These are phyloP conservation scores for Nysson spinosus DNA, from an alignment of 2,888 invertebrate species.

Conservation along the genomic window DNA sequence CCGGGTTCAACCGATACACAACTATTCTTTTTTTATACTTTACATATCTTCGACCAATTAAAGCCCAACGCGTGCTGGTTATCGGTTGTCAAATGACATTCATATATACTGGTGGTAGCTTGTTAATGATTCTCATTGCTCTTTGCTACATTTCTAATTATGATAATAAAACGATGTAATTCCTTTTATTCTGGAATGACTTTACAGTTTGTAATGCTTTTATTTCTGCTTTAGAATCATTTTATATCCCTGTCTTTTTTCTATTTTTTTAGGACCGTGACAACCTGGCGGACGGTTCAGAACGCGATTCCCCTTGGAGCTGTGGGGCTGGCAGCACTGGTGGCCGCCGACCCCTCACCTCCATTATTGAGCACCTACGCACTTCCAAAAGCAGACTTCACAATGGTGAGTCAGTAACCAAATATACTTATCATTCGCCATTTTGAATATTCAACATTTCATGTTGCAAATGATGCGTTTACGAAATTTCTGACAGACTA, in stretches of 20 bases:
- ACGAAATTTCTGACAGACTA: too few species aligned
- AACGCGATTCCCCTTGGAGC: conserved; percentile 72
- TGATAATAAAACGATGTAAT: too few species aligned
- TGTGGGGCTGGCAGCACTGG: conserved; percentile 70
- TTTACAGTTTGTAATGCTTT: too few species aligned
- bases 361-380: conserved; percentile 75
- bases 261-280: conserved; percentile 63
- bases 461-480: too few species aligned
- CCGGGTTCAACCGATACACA: conserved; percentile 28
- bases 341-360: conserved; percentile 72
- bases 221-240: conserved; percentile 6
- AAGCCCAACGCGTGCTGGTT: conserved; percentile 32
- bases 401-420: conserved; percentile 68
- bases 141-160: too few species aligned
- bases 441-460: too few species aligned
- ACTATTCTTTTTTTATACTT: conserved; percentile 20
- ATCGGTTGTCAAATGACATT: conserved; percentile 43
- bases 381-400: conserved; percentile 67
- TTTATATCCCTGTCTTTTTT: conserved; percentile 13
- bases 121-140: conserved; percentile 22
- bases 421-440: conserved; percentile 11
- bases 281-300: conserved; percentile 75
- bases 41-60: conserved; percentile 30
- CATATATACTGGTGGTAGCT: too few species aligned
- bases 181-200: too few species aligned